A percentile compares a stretch with the other conserved stretches of the same genome.
Conservation (phyloP, 2,113 vertebrate genomes). For the Cisticola juncidis region DNA sequence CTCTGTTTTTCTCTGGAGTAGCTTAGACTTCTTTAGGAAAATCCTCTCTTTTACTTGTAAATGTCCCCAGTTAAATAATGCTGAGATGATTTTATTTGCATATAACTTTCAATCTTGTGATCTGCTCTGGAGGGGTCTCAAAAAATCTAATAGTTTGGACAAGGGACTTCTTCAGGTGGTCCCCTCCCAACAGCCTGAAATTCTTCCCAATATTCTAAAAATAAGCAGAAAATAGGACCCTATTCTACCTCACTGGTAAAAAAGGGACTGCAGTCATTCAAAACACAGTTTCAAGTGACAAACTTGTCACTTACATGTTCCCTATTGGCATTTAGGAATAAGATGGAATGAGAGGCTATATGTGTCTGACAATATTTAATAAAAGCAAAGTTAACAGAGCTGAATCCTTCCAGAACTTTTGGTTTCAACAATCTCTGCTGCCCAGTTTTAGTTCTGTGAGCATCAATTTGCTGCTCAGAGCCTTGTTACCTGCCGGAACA, state of each 20-base stretch:
- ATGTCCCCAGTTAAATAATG: slow-evolving; percentile 42
- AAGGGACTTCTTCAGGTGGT: neutral
- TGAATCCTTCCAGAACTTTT: neutral
- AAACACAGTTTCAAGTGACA: neutral
- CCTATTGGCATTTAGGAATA: neutral
- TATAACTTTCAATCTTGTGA: neutral
- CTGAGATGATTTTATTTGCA: slow-evolving; percentile 44
- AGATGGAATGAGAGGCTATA: neutral
- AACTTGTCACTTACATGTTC: neutral
- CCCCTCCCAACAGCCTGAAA: neutral
- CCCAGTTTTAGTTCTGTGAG: neutral
- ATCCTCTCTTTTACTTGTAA: slow-evolving; percentile 11
- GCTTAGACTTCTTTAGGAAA: slow-evolving; percentile 22
- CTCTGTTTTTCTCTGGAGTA: neutral
- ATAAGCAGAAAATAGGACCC: neutral
- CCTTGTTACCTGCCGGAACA: neutral
- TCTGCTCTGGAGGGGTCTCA: slow-evolving; percentile 16
- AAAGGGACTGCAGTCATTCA: neutral
- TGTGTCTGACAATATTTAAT: neutral
- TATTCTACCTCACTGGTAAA: neutral
- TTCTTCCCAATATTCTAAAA: neutral
- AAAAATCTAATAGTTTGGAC: neutral
- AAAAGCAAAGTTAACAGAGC: neutral
- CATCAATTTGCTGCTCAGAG: neutral
- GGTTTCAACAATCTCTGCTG: neutral